phyloP scores from a whole-genome alignment of 2,888 invertebrate species.

The Parnassius smintheus region DNA sequence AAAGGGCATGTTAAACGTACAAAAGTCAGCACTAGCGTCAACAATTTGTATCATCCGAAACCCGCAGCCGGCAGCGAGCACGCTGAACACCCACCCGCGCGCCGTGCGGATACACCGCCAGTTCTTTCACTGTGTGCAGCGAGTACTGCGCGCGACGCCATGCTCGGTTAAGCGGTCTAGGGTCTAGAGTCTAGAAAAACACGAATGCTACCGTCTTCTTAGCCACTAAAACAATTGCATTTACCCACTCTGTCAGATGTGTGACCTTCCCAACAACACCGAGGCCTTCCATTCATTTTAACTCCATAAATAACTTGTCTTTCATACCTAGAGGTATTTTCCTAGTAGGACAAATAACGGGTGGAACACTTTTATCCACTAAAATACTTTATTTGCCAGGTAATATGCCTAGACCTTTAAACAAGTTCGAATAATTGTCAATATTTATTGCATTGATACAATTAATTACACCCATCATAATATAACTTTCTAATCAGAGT shows the following conservation, averaged over 20 bases:
- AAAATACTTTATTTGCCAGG: neutral
- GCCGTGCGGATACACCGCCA: neutral
- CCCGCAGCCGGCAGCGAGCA: slow-evolving; percentile 25
- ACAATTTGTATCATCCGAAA: slow-evolving; percentile 27
- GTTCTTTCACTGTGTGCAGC: neutral
- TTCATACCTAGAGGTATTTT: neutral
- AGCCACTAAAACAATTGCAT: neutral
- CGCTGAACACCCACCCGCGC: no score
- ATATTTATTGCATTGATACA: no score
- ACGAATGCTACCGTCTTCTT: no score
- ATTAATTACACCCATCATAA: no score
- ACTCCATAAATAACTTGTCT: neutral
- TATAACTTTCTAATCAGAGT: no score
- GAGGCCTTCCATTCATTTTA: no score
- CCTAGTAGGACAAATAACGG: neutral
- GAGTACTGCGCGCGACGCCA: neutral
- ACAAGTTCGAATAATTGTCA: no score
- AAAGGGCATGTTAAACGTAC: neutral
- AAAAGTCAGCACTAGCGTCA: slow-evolving; percentile 25
- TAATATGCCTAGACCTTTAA: neutral
- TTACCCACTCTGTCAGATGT: neutral
- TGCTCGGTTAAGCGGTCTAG: neutral
- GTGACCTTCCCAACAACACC: neutral
- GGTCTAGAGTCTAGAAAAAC: neutral
- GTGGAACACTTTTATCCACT: neutral